Percentiles rank a stretch among this genome's conserved stretches.
Conservation (phyloP, 1,140 invertebrate species). For the Sitobion miscanthi region DNA sequence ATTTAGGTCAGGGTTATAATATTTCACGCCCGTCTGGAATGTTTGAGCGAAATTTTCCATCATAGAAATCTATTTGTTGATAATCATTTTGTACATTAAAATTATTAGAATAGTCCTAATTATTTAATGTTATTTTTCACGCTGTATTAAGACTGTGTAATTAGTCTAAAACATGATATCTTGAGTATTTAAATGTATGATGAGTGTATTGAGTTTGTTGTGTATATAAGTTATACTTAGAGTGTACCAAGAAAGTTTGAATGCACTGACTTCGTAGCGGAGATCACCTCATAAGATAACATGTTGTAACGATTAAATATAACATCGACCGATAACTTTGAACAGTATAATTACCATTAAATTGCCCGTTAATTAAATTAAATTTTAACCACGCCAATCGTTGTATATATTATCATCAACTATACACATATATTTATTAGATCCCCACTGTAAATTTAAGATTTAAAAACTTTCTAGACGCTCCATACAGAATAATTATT, state of each 20-base stretch:
- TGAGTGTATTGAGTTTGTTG: neutral
- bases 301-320: neutral
- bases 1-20: no score
- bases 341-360: neutral
- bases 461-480: neutral
- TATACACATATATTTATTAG: neutral
- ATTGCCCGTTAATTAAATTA: neutral
- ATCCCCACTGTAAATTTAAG: neutral
- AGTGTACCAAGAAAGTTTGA: neutral
- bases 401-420: no score
- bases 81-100: no score
- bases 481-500: neutral
- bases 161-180: neutral
- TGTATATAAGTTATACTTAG: neutral
- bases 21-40: no score
- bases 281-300: neutral
- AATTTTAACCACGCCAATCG: neutral
- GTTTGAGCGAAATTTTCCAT: no score
- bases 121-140: no score
- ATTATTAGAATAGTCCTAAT: no score
- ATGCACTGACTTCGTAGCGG: neutral
- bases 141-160: no score
- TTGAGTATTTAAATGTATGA: neutral
- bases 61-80: no score
- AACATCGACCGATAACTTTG: neutral